phyloP scores from a whole-genome alignment of 2,113 vertebrate species.

The Circaetus gallicus region DNA sequence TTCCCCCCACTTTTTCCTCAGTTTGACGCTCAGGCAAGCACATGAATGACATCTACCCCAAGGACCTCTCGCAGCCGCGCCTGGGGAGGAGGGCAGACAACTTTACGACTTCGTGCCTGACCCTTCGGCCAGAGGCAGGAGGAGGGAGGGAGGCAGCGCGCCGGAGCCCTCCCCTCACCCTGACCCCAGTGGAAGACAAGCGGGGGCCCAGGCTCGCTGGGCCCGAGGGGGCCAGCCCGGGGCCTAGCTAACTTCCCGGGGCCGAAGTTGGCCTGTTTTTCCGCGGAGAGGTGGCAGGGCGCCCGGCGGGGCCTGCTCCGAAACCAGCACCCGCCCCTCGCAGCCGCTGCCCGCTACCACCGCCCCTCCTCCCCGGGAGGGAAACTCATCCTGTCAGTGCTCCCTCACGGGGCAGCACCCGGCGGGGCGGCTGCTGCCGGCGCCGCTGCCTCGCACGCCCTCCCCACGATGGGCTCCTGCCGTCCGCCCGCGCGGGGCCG shows the following conservation, averaged over 20 bases:
- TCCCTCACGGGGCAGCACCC: not conserved
- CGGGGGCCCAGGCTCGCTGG: not conserved
- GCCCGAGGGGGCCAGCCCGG: not conserved
- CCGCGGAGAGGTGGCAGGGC: not conserved
- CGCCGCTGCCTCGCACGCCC: not conserved
- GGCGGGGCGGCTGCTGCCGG: not conserved
- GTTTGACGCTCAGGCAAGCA: not conserved
- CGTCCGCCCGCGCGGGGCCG: not conserved
- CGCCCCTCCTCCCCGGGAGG: not conserved
- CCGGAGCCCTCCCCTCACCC: not conserved
- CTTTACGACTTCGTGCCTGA: not conserved
- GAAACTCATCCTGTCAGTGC: constrained; percentile 52
- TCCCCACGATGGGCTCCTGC: not conserved
- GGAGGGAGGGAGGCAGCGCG: not conserved
- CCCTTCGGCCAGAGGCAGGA: not conserved
- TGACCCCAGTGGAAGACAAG: not conserved
- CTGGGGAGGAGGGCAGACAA: not conserved
- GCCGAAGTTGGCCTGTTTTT: not conserved
- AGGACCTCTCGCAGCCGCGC: not conserved
- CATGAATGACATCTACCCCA: not conserved
- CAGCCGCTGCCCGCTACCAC: not conserved
- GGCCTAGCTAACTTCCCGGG: constrained; percentile 19
- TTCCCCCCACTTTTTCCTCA: not conserved
- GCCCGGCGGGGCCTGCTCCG: not conserved
- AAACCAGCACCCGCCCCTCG: not conserved